Percentiles rank a stretch among this genome's conserved stretches.
phyloP scores from a whole-genome alignment of 2,113 vertebrate species.

The Strigops habroptila region DNA sequence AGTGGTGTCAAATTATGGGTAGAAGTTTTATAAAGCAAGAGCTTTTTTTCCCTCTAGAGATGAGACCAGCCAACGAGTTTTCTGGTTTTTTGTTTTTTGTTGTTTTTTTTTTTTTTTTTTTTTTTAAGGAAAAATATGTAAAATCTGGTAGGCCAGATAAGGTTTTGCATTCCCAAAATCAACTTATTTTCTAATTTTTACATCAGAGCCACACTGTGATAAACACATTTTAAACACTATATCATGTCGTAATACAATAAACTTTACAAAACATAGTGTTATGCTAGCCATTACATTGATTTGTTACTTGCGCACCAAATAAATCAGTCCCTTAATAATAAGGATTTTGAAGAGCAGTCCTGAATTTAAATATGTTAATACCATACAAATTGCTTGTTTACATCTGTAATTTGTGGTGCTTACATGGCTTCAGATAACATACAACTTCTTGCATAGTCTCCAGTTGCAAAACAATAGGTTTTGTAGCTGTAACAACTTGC shows the following conservation, averaged over 20 bases:
- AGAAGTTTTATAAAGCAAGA: not conserved
- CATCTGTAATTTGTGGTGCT: not conserved
- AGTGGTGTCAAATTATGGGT: conserved; percentile 13
- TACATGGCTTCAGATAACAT: not conserved
- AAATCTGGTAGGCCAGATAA: not conserved
- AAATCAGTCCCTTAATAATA: not conserved
- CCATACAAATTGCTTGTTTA: not conserved
- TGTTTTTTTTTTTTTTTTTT: not conserved
- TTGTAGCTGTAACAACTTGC: not conserved
- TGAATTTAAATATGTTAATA: not conserved
- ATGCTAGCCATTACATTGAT: not conserved
- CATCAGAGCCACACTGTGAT: not conserved
- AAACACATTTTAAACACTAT: not conserved
- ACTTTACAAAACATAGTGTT: not conserved
- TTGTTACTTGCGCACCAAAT: not conserved
- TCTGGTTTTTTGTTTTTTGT: too few species aligned
- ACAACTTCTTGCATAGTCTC: not conserved
- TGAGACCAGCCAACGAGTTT: not conserved
- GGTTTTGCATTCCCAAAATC: not conserved
- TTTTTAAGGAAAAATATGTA: not conserved
- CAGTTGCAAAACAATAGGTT: not conserved
- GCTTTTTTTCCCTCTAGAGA: not conserved
- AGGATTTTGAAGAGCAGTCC: not conserved
- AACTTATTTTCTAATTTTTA: not conserved
- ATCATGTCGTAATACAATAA: not conserved